Evolutionary conservation across 2,797 vertebrate species (phyloP).

Genomic region (Myotis vivesi): DNA sequence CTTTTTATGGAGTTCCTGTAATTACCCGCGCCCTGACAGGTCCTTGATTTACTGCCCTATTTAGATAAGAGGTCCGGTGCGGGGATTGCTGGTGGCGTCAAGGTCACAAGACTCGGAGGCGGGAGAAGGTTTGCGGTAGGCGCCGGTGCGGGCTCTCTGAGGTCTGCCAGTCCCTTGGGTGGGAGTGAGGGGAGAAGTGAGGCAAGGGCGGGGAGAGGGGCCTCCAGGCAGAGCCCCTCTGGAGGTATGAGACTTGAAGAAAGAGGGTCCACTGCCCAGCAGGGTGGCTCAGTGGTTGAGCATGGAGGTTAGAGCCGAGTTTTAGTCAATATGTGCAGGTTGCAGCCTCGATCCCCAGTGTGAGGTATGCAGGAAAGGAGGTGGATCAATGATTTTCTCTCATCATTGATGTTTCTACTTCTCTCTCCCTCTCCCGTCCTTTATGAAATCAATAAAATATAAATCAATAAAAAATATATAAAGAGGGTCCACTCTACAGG

Average conservation of each 20-base stretch:
- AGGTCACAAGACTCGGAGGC: conserved; percentile 88
- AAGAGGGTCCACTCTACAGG: too few relatives aligned
- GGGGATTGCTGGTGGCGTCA: conserved; percentile 91
- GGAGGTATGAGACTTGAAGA: neutral
- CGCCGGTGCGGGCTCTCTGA: neutral
- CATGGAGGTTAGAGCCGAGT: too few relatives aligned
- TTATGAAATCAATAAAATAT: too few relatives aligned
- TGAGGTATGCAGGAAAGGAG: too few relatives aligned
- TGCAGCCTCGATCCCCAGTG: too few relatives aligned
- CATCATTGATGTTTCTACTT: too few relatives aligned
- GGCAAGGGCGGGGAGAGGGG: neutral
- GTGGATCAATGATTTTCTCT: too few relatives aligned
- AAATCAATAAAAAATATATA: too few relatives aligned
- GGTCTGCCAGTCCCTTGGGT: neutral
- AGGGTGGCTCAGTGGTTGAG: too few relatives aligned
- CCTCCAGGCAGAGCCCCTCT: neutral
- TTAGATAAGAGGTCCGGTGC: conserved; percentile 93
- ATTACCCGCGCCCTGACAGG: conserved; percentile 89
- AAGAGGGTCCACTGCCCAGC: too few relatives aligned
- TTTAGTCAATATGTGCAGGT: too few relatives aligned
- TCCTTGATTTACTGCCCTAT: conserved; percentile 93
- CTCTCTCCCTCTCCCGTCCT: too few relatives aligned
- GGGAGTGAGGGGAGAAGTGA: neutral
- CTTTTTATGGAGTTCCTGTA: conserved; percentile 94
- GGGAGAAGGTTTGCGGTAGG: conserved; percentile 83